phyloP scores from a whole-genome alignment of 2,797 vertebrate genomes.

The Neomorphus geoffroyi region DNA sequence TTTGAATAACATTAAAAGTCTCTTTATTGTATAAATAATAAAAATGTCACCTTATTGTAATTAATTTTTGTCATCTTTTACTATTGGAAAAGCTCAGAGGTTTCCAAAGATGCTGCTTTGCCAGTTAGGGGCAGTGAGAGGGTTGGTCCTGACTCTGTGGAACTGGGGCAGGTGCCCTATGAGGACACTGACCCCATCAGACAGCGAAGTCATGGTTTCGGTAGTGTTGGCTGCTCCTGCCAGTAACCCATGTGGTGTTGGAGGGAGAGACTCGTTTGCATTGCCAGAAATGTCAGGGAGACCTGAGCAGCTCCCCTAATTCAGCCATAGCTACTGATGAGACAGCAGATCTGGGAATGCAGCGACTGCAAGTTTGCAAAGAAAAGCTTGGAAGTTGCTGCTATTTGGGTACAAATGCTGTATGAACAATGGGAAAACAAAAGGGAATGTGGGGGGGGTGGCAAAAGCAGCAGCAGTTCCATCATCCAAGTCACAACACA shows the following conservation, averaged over 20 bases:
- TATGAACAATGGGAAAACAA: rapidly evolving
- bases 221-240: rapidly evolving
- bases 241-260: rapidly evolving
- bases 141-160: neutral
- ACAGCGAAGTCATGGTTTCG: no score
- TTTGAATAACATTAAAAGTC: constrained; percentile 99
- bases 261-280: neutral
- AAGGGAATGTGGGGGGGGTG: no score
- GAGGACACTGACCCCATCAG: no score
- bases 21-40: constrained; percentile 93
- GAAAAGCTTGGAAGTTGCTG: neutral
- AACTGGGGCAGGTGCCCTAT: no score
- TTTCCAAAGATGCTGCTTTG: rapidly evolving
- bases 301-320: rapidly evolving
- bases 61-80: constrained; percentile 25
- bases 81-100: neutral
- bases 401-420: neutral
- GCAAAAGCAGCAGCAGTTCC: neutral
- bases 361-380: rapidly evolving
- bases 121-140: neutral
- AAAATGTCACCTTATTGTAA: constrained; percentile 81
- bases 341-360: rapidly evolving
- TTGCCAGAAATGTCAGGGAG: neutral
- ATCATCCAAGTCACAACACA: rapidly evolving
- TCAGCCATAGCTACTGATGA: neutral